A percentile compares a stretch with the other conserved stretches of the same genome.
Evolutionary conservation across 2,797 vertebrate species (phyloP).

Genomic region (Rachycentron canadum): DNA sequence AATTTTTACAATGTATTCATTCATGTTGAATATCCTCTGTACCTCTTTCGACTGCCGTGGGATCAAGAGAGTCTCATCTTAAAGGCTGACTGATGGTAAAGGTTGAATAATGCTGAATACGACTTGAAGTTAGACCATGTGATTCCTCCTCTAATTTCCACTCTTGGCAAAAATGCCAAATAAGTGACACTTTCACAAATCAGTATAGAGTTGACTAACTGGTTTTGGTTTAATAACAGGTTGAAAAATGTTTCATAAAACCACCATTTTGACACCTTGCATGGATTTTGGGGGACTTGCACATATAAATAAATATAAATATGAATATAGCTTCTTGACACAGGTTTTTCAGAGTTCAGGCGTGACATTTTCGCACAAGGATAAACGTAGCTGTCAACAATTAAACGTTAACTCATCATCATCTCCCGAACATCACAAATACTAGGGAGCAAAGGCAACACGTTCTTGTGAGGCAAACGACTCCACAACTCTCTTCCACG

Average conservation of each 20-base stretch:
- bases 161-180: no score
- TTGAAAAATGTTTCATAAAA: neutral
- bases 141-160: neutral
- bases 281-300: no score
- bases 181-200: neutral
- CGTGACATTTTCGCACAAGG: slow-evolving; percentile 16
- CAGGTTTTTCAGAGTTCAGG: neutral
- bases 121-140: no score
- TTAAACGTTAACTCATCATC: slow-evolving; percentile 48
- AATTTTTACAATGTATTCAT: neutral
- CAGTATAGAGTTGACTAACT: neutral
- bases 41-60: neutral
- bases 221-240: neutral
- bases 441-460: slow-evolving; percentile 14
- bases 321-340: no score
- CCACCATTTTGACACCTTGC: neutral
- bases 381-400: slow-evolving; percentile 19
- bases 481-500: no score
- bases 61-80: neutral
- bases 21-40: neutral
- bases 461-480: neutral
- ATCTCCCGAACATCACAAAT: slow-evolving; percentile 7
- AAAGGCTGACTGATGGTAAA: no score
- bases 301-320: neutral
- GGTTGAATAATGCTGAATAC: neutral